Evolutionary conservation across 2,113 vertebrate genomes (phyloP), one percentile per base, ranked within the genome.

Genomic region (Zosterops hypoxanthus): DNA sequence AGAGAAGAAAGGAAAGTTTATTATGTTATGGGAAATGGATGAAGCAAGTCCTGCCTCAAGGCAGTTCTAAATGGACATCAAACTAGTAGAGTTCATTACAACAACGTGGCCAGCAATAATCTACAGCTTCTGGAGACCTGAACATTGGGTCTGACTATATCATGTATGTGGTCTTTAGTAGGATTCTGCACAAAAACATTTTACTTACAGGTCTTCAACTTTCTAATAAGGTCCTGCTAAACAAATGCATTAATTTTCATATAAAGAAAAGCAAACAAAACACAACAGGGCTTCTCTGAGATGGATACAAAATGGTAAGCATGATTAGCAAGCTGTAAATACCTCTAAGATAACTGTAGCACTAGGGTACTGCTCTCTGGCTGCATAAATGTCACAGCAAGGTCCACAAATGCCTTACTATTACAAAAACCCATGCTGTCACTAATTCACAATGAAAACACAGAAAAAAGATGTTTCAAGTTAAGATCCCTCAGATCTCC

Each of bases 401-500:
- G 44, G 64, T 81, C 52, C 4, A 14, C 33, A 88, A 94, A 60
- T 52, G 55, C 23, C 50, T 85, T 60, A 72, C 25, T 47, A 17
- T 71, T 83, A 78, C 34, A 72, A 90, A 94, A 84, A n/a, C 31
- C 2, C 44, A 86, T 14, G n/a, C 57, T 87, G 86, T 29, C 84
- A 89, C 71, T 76, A 76, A 85, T 79, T 88, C 6, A 5, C 50
- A 82, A 52, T 23, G 70, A 95, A 92, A 95, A 95, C 46, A 90
- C 14, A 69, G 41, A 52, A 86, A 49, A 46, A 92, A 82, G 49
- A 82, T 89, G 70, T 92, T 97, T 94, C 53, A 89, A 87, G 52
- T 92, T 87, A 95, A 70, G 46, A 87, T 89, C 86, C 65, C 53
- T 94, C 70, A 84, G 86, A 92, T 96, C 92, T 94, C 69, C 57